Evolutionary conservation across 2,113 vertebrate species (phyloP), one percentile per base, ranked within the genome.

Genomic region (Menidia beryllina): DNA sequence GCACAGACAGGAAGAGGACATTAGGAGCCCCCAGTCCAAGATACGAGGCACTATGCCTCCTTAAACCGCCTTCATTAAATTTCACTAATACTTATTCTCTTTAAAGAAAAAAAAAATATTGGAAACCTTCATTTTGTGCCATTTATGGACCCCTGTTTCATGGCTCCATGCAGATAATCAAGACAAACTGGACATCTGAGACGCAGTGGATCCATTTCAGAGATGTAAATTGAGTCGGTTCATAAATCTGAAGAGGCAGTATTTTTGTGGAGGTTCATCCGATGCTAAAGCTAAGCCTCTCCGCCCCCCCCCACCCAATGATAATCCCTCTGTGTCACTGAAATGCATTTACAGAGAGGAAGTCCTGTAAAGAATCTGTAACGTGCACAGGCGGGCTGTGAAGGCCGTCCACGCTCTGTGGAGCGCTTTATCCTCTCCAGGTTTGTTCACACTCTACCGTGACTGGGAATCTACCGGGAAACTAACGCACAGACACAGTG

Each of bases 351-450:
- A 68, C 77, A 69, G 65, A 13, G 45, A 80, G 61, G 49, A 76
- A 79, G 52, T 34, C 7, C 30, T 10, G 30, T 62, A 4, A 77
- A 80, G 86, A 90, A 88, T 92, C 77, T 88, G 41, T 69, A 78
- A 76, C 68, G 69, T 88, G 85, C 24, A 91, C 88, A 90, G 34
- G 11, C 59, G 64, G 59, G 78, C 39, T 9, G 25, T 20, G 64
- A 26, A 41, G 45, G 27, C 26, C 62, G 85, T 85, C 75, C 58
- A 51, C 34, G 51, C 82, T 83, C 62, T 79, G 55, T 81, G 71
- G 62, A 75, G 79, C 39, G 15, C 45, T 60, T 27, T 14, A 49
- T 60, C 24, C 34, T 50, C 30, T 10, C n/a, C n/a, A n/a, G n/a
- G n/a, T n/a, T n/a, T n/a, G n/a, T n/a, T n/a, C n/a, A n/a, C n/a